A percentile compares a stretch with the other conserved stretches of the same genome.
Evolutionary conservation across 2,113 vertebrate species (phyloP).

Genomic region (Nothocercus nigrocapillus): DNA sequence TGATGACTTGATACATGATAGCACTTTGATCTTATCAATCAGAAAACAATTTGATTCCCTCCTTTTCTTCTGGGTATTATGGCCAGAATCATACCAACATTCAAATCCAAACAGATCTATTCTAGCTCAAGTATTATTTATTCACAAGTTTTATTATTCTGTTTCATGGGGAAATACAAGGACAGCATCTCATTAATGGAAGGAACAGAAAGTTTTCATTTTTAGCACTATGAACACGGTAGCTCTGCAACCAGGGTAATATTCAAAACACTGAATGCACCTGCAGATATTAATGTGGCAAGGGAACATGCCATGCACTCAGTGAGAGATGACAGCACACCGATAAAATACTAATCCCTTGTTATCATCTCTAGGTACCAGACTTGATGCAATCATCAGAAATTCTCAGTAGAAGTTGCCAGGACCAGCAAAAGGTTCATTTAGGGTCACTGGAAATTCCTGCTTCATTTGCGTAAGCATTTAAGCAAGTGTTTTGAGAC

Average conservation of each 20-base stretch:
- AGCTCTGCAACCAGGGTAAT: not conserved
- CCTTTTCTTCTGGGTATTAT: slow-evolving; percentile 47
- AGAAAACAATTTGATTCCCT: slow-evolving; percentile 43
- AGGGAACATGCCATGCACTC: slow-evolving; percentile 31
- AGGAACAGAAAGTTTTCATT: slow-evolving; percentile 22
- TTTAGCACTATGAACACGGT: not conserved
- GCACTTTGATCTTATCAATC: slow-evolving; percentile 29
- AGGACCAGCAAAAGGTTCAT: slow-evolving; percentile 26
- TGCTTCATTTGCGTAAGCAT: slow-evolving; percentile 16
- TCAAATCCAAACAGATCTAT: not conserved
- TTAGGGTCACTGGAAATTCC: slow-evolving; percentile 25
- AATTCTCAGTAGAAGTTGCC: slow-evolving; percentile 20
- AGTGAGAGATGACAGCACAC: slow-evolving; percentile 37
- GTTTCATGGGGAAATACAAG: slow-evolving; percentile 37
- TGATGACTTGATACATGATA: not conserved
- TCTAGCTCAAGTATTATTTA: slow-evolving; percentile 15
- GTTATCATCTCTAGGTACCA: slow-evolving; percentile 10
- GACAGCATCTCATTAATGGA: slow-evolving; percentile 30
- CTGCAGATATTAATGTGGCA: slow-evolving; percentile 10
- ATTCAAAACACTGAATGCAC: slow-evolving; percentile 17
- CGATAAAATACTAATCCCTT: slow-evolving; percentile 54
- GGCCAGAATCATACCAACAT: not conserved
- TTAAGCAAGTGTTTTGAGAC: not conserved
- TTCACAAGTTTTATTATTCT: slow-evolving; percentile 36
- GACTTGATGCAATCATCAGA: slow-evolving; percentile 31